Percentiles rank a stretch among this genome's conserved stretches.
Evolutionary conservation across 2,113 vertebrate genomes (phyloP).

Genomic region (Centrocercus urophasianus): DNA sequence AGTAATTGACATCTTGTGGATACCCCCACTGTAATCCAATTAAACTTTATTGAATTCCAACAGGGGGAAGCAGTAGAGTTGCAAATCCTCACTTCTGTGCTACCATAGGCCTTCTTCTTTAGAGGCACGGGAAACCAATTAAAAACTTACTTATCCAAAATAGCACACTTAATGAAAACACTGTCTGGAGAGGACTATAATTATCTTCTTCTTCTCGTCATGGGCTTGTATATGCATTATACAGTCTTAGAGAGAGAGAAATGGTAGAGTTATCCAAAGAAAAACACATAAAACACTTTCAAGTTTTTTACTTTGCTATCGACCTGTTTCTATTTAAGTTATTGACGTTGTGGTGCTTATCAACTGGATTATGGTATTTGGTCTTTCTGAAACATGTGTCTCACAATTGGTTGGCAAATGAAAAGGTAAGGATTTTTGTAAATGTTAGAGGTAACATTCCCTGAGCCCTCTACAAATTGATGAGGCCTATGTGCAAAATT

Average conservation of each 20-base stretch:
- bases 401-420: neutral
- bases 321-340: neutral
- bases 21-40: constrained; percentile 61
- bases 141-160: constrained; percentile 68
- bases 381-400: neutral
- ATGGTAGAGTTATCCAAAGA: constrained; percentile 4
- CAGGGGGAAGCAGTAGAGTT: neutral
- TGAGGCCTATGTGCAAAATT: neutral
- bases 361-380: neutral
- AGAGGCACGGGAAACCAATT: constrained; percentile 55
- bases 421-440: neutral
- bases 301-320: neutral
- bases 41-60: constrained; percentile 67
- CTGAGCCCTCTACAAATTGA: neutral
- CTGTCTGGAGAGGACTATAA: constrained; percentile 60
- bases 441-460: neutral
- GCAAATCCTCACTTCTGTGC: neutral
- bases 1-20: constrained; percentile 52
- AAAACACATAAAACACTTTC: neutral
- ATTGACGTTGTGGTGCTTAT: neutral
- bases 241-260: neutral
- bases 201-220: constrained; percentile 51
- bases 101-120: constrained; percentile 13
- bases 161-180: constrained; percentile 61
- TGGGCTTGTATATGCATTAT: neutral